phyloP scores from a whole-genome alignment of 1,140 invertebrate species.

The Caerostris darwini region DNA sequence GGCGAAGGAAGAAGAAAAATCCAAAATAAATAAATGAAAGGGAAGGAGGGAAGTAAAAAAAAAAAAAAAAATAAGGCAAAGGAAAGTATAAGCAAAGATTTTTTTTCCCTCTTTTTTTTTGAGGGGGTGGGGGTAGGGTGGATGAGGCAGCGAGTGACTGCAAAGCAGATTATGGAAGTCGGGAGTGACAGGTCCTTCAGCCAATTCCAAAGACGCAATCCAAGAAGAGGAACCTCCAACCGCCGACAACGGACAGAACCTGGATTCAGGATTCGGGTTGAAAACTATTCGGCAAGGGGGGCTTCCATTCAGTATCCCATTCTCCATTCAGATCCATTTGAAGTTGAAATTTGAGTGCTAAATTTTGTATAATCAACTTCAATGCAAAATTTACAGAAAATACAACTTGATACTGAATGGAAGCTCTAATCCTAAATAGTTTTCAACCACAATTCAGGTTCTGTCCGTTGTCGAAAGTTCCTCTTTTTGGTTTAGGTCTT shows the following conservation, averaged over 20 bases:
- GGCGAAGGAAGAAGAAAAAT: neutral
- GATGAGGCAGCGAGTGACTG: conserved; percentile 17
- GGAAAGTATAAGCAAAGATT: conserved; percentile 29
- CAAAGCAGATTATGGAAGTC: conserved; percentile 77
- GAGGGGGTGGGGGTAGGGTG: neutral
- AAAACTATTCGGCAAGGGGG: conserved; percentile 3
- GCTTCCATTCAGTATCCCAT: conserved; percentile 11
- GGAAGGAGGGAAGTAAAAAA: conserved; percentile 13
- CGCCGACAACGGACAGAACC: conserved; percentile 54
- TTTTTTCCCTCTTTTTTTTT: neutral
- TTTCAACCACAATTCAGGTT: no score
- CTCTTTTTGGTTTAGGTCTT: no score
- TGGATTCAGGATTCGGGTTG: neutral
- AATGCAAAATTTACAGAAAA: no score
- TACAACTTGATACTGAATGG: no score
- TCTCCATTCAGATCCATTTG: neutral
- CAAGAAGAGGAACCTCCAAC: conserved; percentile 11
- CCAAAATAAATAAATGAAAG: conserved; percentile 43
- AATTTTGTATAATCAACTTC: no score
- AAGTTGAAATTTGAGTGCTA: no score
- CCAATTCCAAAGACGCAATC: conserved; percentile 71
- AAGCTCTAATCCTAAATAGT: no score
- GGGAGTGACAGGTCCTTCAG: conserved; percentile 75
- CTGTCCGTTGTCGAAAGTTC: no score
- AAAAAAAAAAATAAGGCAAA: neutral